Conservation (phyloP, 2,888 invertebrate species). For the Tiliacea citrago region DNA sequence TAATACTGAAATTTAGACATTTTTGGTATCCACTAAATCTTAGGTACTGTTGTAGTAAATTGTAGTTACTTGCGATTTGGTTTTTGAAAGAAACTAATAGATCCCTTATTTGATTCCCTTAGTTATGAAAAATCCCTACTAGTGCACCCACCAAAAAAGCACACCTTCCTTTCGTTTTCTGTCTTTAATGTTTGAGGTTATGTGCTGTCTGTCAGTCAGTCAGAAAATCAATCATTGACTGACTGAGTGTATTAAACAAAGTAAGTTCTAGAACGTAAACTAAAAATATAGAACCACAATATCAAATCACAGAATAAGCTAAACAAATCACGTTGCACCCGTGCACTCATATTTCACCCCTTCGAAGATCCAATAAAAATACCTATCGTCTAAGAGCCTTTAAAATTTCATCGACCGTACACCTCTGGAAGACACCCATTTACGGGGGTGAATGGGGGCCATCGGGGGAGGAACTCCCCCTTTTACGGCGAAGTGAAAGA, state of each 20-base stretch:
- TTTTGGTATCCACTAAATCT: background rate
- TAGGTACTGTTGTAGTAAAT: too few species aligned
- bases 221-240: background rate
- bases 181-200: background rate
- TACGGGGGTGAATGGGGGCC: slow-evolving; percentile 19
- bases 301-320: slow-evolving; percentile 8
- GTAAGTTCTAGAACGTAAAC: too few species aligned
- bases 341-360: slow-evolving; percentile 59
- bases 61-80: background rate
- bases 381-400: slow-evolving; percentile 77
- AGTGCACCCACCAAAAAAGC: background rate
- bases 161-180: background rate
- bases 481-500: slow-evolving; percentile 72
- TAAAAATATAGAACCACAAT: slow-evolving; percentile 7
- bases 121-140: background rate
- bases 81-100: background rate
- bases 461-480: slow-evolving; percentile 40
- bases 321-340: slow-evolving; percentile 54
- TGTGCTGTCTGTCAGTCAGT: background rate
- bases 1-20: too few species aligned
- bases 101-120: accelerated
- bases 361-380: slow-evolving; percentile 77
- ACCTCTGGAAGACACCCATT: slow-evolving; percentile 68
- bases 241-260: background rate
- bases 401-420: slow-evolving; percentile 82